Evolutionary conservation across 2,888 invertebrate genomes (phyloP), one percentile per base, ranked within the genome.

Genomic region (Hipparchia semele): DNA sequence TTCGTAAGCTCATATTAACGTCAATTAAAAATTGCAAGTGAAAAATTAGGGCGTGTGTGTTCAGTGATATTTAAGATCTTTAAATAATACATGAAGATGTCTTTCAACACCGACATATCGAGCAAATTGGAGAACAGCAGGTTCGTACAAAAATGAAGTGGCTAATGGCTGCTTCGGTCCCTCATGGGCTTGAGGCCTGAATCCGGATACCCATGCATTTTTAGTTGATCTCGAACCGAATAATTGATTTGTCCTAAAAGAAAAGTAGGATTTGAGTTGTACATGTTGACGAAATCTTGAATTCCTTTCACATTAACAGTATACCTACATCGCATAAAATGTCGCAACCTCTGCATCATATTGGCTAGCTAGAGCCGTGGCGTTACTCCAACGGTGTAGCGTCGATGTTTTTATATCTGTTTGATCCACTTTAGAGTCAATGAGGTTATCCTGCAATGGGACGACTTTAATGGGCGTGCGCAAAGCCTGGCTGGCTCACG

Each of bases 71-170:
- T 91, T 91, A 90, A 81, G 83, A 79, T 78, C 76, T 83, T 84
- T 91, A 91, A 92, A 92, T 91, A 92, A 87, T 90, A 90, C 91
- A 79, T 87, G 90, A 92, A 91, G 85, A 93, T 93, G 93, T 88
- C 93, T 89, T 93, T 92, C 90, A 92, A 93, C 87, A 92, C 91
- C 76, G 93, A 94, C 78, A 89, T 94, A 81, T 93, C 94, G 70
- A 87, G 88, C 68, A 94, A 90, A 83, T 86, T 94, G 92, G 94
- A 94, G 85, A 94, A 90, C 83, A 94, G 94, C 94, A 94, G 94
- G 94, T 94, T 92, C 81, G 88, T 78, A 84, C 77, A 79, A 53
- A 71, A 71, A 67, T 53, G 66, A 58, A 62, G 33, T 6, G 39
- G n/a, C 12, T 68, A 73, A 74, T 76, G 76, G 74, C 74, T 71